phyloP scores from a whole-genome alignment of 2,888 invertebrate genomes.

The Morinoia aosen region DNA sequence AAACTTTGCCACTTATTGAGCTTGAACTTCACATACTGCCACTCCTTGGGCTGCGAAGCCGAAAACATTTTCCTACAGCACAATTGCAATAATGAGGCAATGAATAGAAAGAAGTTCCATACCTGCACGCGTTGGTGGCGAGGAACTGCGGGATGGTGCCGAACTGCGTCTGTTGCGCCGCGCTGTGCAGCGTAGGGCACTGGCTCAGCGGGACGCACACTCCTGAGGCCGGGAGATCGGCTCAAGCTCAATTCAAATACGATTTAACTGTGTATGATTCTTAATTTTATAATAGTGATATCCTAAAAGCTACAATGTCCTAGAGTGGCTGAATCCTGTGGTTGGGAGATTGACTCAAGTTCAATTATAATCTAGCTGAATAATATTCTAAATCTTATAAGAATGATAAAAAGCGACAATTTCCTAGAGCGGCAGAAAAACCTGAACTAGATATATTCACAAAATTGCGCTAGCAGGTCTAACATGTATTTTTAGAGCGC shows the following conservation, averaged over 20 bases:
- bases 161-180: background rate
- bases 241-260: background rate
- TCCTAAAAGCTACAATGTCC: background rate
- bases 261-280: background rate
- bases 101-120: too few relatives aligned
- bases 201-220: constrained; percentile 26
- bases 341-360: too few relatives aligned
- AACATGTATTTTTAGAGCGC: background rate
- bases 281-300: background rate
- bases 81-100: too few relatives aligned
- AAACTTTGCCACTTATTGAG: too few relatives aligned
- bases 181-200: constrained; percentile 31
- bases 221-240: background rate
- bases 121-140: constrained; percentile 36
- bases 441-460: background rate
- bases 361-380: too few relatives aligned
- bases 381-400: too few relatives aligned
- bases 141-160: background rate
- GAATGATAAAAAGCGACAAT: too few relatives aligned
- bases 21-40: too few relatives aligned
- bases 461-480: background rate
- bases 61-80: too few relatives aligned
- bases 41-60: too few relatives aligned
- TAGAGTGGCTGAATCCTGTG: too few relatives aligned
- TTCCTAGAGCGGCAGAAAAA: background rate